Evolutionary conservation across 2,797 vertebrate genomes (phyloP), one percentile per base, ranked within the genome.

Genomic region (Menidia menidia): DNA sequence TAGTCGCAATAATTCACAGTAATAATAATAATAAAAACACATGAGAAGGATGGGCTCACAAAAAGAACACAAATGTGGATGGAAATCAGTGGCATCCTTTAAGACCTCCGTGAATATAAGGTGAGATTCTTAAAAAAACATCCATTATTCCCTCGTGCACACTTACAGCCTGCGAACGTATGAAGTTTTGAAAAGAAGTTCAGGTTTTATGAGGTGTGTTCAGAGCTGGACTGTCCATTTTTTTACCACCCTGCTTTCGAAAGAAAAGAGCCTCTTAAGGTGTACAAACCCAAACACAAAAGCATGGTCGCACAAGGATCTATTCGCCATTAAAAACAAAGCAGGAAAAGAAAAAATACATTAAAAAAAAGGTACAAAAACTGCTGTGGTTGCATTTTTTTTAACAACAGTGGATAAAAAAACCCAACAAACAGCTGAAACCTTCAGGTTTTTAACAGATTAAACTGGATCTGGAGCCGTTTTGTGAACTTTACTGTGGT

Each of bases 301-400:
- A 10, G 39, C n/a, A 2, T 35, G n/a, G n/a, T 39, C 35, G 32
- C 4, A 35, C 30, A 5, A 14, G 8, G 15, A 43, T 52, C 25
- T 39, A n/a, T 39, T 35, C 12, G 12, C 6, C 6, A 48, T 6
- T 5, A 48, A 48, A 48, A n/a, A n/a, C 45, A 48, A 48, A 18
- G 6, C 16, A 18, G 43, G 30, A 25, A 2, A 25, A 25, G 25
- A 25, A 25, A 25, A 25, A 25, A 25, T 25, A 25, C 25, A 25
- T 25, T 25, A 25, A 25, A 25, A 25, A 25, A 25, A 25, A 25
- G 25, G 25, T 25, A 31, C 15, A 35, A 58, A 25, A 48, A 79
- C 50, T 66, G 51, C 50, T 39, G 30, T 41, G 56, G 68, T 44
- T 54, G 44, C 39, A 66, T 50, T 16, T 41, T n/a, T 41, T 73